phyloP scores from a whole-genome alignment of 2,113 vertebrate genomes.

The Neomonachus schauinslandi region DNA sequence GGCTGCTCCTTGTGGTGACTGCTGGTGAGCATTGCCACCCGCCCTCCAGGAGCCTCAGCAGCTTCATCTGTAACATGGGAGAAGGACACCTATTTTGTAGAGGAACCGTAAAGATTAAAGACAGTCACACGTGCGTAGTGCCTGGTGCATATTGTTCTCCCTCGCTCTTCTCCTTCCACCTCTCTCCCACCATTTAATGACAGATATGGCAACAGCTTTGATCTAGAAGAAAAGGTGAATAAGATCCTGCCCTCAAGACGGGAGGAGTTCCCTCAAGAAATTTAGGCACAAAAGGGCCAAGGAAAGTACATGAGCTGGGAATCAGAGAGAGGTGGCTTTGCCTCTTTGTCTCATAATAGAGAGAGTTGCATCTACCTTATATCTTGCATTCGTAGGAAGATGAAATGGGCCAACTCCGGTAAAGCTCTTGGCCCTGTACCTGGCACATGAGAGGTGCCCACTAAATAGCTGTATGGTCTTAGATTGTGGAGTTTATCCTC shows the following conservation, averaged over 20 bases:
- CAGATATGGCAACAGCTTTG: neutral
- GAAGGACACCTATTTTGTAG: neutral
- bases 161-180: neutral
- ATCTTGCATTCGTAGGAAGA: neutral
- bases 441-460: neutral
- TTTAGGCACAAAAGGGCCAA: neutral
- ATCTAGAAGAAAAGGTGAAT: neutral
- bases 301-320: neutral
- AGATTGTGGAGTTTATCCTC: neutral
- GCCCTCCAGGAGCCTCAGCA: neutral
- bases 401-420: neutral
- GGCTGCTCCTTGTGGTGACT: neutral
- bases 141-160: rapidly evolving
- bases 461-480: neutral
- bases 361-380: neutral
- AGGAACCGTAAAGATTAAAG: neutral
- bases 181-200: neutral
- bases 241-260: neutral
- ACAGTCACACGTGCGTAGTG: rapidly evolving
- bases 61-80: neutral
- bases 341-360: neutral
- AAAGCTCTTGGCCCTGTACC: neutral
- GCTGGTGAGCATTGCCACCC: rapidly evolving
- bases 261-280: neutral
- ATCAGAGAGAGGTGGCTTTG: neutral